These are phyloP conservation scores for Luehdorfia chinensis DNA, from an alignment of 1,140 invertebrate species.

Conservation along the genomic window DNA sequence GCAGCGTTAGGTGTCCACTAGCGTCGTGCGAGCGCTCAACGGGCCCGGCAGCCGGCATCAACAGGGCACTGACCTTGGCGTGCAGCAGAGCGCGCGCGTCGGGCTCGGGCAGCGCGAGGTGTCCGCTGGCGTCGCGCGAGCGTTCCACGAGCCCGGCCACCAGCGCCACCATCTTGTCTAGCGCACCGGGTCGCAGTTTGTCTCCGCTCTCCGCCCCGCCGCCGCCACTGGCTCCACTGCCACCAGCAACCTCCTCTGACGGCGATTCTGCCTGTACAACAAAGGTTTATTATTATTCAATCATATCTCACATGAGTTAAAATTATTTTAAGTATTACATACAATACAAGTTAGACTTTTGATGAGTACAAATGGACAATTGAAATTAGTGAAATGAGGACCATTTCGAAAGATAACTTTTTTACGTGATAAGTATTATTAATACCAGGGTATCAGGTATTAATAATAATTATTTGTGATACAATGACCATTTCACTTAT, in stretches of 20 bases:
- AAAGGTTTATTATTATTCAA: no score
- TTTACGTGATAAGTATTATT: no score
- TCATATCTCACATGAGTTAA: no score
- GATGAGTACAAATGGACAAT: no score
- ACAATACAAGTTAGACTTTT: no score
- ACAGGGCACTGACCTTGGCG: constrained; percentile 96
- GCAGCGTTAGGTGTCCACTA: constrained; percentile 85
- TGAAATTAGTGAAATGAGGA: no score
- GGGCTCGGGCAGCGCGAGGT: constrained; percentile 85
- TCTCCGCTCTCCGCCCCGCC: constrained; percentile 55
- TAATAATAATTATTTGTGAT: no score
- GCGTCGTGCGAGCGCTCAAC: constrained; percentile 92
- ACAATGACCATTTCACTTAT: no score
- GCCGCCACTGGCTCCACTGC: constrained; percentile 41
- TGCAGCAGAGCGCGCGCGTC: constrained; percentile 91
- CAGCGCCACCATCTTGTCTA: constrained; percentile 97
- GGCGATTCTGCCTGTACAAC: constrained; percentile 79
- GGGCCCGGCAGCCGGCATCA: constrained; percentile 90
- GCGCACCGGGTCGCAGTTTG: constrained; percentile 90
- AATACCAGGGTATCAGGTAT: no score
- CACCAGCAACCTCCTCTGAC: constrained; percentile 69
- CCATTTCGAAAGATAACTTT: no score
- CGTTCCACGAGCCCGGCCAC: constrained; percentile 93
- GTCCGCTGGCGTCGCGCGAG: constrained; percentile 86
- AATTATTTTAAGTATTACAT: no score